phyloP scores from a whole-genome alignment of 2,113 vertebrate genomes.

The Microcebus murinus region DNA sequence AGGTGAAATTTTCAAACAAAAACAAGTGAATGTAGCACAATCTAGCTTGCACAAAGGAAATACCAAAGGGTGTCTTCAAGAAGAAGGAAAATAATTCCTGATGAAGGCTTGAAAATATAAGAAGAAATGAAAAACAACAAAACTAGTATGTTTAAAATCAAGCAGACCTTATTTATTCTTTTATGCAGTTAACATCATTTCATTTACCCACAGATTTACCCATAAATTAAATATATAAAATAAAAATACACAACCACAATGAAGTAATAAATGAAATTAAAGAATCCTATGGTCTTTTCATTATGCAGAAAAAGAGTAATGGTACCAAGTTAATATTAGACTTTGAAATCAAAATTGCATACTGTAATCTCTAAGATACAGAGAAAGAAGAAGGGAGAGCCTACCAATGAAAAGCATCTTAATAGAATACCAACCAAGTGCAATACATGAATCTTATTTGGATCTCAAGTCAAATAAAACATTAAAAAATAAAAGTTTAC shows the following conservation, averaged over 20 bases:
- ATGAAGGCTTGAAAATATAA: neutral
- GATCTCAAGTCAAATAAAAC: neutral
- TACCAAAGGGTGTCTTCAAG: neutral
- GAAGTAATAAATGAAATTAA: neutral
- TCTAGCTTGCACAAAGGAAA: neutral
- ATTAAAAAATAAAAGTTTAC: neutral
- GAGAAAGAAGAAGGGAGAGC: neutral
- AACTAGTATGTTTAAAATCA: neutral
- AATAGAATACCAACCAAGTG: neutral
- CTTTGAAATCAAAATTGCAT: neutral
- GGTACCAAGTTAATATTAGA: neutral
- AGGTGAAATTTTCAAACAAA: neutral
- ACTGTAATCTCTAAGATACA: neutral
- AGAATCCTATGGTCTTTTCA: neutral
- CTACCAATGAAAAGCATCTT: neutral
- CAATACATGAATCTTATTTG: neutral
- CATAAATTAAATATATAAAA: neutral
- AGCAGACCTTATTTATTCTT: neutral
- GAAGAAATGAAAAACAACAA: neutral
- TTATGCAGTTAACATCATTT: neutral
- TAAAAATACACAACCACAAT: neutral
- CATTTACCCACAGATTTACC: neutral
- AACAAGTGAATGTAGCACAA: neutral
- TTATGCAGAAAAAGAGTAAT: neutral
- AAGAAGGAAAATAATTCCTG: neutral